A percentile compares a stretch with the other conserved stretches of the same genome.
Evolutionary conservation across 2,888 invertebrate genomes (phyloP).

Genomic region (Microchrysa polita): DNA sequence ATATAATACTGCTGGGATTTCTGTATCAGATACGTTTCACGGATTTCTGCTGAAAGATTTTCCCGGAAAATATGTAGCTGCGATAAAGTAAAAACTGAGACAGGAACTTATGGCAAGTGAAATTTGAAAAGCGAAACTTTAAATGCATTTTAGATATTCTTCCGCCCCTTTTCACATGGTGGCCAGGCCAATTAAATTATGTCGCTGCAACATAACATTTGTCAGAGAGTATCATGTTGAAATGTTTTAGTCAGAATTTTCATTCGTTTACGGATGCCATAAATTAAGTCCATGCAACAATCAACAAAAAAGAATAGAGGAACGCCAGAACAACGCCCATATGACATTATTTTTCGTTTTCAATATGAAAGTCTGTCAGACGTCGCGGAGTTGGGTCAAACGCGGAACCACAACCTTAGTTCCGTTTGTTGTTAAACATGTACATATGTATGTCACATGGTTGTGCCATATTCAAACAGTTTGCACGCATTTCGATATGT

Average conservation of each 20-base stretch:
- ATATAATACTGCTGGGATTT: not conserved
- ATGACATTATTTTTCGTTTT: conserved; percentile 6
- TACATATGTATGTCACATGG: too few relatives aligned
- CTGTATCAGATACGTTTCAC: not conserved
- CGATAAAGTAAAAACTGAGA: not conserved
- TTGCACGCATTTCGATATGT: conserved; percentile 3
- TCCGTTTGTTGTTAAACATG: conserved; percentile 20
- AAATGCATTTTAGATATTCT: too few relatives aligned
- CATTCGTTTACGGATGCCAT: conserved; percentile 18
- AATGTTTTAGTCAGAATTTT: not conserved
- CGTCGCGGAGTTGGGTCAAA: not conserved
- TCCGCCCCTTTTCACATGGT: too few relatives aligned
- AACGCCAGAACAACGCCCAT: conserved; percentile 18
- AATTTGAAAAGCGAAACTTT: too few relatives aligned
- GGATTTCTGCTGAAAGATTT: not conserved
- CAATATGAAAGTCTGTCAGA: not conserved
- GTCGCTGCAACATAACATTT: not conserved
- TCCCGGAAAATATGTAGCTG: not conserved
- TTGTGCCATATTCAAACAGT: not conserved
- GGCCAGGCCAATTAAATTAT: too few relatives aligned
- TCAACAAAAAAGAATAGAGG: conserved; percentile 13
- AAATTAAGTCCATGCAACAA: conserved; percentile 29
- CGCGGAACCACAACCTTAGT: conserved; percentile 24
- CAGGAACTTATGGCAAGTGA: too few relatives aligned
- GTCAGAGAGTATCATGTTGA: not conserved